These are phyloP conservation scores for Tethya wilhelma DNA, from an alignment of 37 sponge, comb jelly and placozoan species.

Conservation along the genomic window DNA sequence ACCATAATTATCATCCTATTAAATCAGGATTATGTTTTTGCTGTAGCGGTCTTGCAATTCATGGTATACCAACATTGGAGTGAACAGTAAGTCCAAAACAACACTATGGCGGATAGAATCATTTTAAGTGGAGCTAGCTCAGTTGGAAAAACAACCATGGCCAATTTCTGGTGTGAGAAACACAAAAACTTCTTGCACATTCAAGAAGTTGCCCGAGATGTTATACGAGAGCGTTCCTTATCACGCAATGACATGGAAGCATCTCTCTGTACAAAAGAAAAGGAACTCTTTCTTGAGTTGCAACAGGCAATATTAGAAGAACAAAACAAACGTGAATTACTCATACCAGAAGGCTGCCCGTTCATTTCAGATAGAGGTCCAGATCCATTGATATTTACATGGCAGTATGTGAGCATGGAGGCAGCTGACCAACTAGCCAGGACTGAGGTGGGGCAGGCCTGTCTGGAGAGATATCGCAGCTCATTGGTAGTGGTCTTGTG, in stretches of 20 bases:
- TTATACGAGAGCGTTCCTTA: conserved; percentile 47
- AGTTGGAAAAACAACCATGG: conserved; percentile 77
- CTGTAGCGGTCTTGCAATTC: too few relatives aligned
- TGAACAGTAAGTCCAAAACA: conserved; percentile 56
- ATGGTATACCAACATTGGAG: too few relatives aligned
- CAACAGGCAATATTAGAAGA: conserved; percentile 61
- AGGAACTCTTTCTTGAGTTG: conserved; percentile 51
- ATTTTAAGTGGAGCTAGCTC: conserved; percentile 84
- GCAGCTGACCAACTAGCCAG: conserved; percentile 30
- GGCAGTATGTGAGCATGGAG: conserved; percentile 1
- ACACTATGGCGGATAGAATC: conserved; percentile 54
- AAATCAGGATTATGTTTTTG: too few relatives aligned
- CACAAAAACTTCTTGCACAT: conserved; percentile 49
- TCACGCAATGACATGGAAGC: conserved; percentile 34
- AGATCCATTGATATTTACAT: too few relatives aligned
- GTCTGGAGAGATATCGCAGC: conserved; percentile 40
- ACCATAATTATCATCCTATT: too few relatives aligned
- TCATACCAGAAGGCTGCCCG: background rate
- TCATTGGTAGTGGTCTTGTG: conserved; percentile 60
- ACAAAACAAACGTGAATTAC: conserved; percentile 60
- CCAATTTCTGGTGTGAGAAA: conserved; percentile 56
- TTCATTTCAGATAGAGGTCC: conserved; percentile 78
- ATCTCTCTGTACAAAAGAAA: conserved; percentile 49
- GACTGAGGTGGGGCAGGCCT: conserved; percentile 3
- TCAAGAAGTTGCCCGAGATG: conserved; percentile 63